phyloP scores from a whole-genome alignment of 2,888 invertebrate genomes.

The Heliconius hortense region DNA sequence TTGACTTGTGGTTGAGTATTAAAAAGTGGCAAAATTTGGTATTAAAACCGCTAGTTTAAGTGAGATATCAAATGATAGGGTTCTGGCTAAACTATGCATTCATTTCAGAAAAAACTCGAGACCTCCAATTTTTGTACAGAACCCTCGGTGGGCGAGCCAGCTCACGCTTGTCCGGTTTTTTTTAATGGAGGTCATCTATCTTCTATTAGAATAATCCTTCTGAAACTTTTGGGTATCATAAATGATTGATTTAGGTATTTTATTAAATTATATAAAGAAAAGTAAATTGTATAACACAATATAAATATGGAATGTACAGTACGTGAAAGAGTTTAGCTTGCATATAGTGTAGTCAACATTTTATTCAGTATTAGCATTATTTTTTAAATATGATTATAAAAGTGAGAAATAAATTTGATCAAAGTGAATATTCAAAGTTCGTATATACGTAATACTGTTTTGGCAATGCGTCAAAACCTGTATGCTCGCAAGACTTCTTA shows the following conservation, averaged over 20 bases:
- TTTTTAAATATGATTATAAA: not conserved
- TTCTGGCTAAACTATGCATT: no score
- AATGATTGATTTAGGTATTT: conserved; percentile 48
- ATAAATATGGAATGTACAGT: no score
- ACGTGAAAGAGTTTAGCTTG: no score
- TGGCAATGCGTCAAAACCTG: conserved; percentile 3
- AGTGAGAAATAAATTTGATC: not conserved
- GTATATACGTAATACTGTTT: conserved; percentile 10
- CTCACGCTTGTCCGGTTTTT: no score
- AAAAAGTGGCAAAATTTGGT: no score
- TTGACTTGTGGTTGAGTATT: no score
- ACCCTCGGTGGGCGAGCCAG: no score
- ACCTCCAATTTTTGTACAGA: no score
- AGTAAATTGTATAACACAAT: not conserved
- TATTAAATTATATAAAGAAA: conserved; percentile 5
- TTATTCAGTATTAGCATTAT: not conserved
- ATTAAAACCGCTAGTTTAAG: no score
- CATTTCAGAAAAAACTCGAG: no score
- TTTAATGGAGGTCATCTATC: conserved; percentile 2
- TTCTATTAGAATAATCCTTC: not conserved
- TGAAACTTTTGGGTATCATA: conserved; percentile 44
- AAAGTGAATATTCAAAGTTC: conserved; percentile 7
- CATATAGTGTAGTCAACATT: not conserved
- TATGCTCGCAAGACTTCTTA: not conserved
- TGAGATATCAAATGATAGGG: no score